Percentiles rank a stretch among this genome's conserved stretches.
These are phyloP conservation scores for Polydrusus tereticollis DNA, from an alignment of 2,888 invertebrate species.

Conservation along the genomic window DNA sequence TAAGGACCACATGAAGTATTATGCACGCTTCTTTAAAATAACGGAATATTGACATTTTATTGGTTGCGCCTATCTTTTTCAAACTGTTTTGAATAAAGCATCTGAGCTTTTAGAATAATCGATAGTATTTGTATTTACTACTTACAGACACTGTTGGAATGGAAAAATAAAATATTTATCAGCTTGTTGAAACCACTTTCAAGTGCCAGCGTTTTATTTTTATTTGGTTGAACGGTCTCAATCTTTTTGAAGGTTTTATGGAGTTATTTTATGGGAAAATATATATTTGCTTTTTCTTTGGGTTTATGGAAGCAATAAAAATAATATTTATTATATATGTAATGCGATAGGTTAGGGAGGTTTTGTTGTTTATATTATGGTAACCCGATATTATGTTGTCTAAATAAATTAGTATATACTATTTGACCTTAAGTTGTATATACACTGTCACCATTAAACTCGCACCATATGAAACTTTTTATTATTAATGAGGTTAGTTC, in stretches of 20 bases:
- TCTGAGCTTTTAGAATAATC: background rate
- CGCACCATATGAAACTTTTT: too few relatives aligned
- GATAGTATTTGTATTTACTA: background rate
- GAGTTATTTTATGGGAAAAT: conserved; percentile 7
- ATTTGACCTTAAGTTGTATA: too few relatives aligned
- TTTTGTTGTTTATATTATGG: background rate
- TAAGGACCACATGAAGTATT: too few relatives aligned
- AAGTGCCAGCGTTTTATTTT: conserved; percentile 3
- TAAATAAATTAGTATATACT: too few relatives aligned
- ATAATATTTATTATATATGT: background rate
- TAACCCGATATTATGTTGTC: too few relatives aligned
- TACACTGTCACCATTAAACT: too few relatives aligned
- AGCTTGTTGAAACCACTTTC: conserved; percentile 5
- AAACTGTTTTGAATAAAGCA: background rate
- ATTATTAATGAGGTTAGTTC: too few relatives aligned
- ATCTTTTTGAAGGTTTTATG: conserved; percentile 5
- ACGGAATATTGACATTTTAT: too few relatives aligned
- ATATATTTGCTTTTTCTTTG: background rate
- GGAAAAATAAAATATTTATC: conserved; percentile 12
- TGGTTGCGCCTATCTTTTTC: background rate
- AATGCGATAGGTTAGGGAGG: background rate
- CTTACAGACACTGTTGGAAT: background rate
- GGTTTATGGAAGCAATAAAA: background rate
- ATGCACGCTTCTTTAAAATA: too few relatives aligned
- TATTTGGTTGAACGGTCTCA: conserved; percentile 1